Evolutionary conservation across 1,140 invertebrate species (phyloP).

Genomic region (Oryzaephilus surinamensis): DNA sequence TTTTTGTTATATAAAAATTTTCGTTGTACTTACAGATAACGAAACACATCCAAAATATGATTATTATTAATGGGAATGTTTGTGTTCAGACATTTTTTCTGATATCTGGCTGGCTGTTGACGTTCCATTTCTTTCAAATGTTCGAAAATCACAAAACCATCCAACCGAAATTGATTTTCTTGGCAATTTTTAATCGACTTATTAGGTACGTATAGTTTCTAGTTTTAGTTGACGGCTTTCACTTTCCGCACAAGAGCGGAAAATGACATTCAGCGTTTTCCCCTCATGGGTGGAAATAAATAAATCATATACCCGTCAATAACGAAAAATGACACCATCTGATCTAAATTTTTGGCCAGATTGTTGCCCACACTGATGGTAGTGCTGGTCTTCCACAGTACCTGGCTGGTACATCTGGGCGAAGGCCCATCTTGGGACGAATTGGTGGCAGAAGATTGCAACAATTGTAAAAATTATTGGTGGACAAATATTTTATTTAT

Average conservation of each 20-base stretch:
- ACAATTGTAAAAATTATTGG: slow-evolving; percentile 30
- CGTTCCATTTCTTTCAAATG: slow-evolving; percentile 18
- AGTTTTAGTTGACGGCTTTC: too few relatives aligned
- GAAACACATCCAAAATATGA: slow-evolving; percentile 15
- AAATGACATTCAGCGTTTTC: too few relatives aligned
- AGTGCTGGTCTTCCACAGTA: slow-evolving; percentile 19
- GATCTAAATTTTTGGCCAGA: too few relatives aligned
- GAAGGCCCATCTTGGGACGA: slow-evolving; percentile 26
- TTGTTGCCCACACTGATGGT: slow-evolving; percentile 20
- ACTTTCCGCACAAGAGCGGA: too few relatives aligned
- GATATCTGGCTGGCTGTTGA: slow-evolving; percentile 20
- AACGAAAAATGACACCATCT: not conserved
- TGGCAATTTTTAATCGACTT: slow-evolving; percentile 19
- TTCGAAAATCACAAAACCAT: slow-evolving; percentile 10
- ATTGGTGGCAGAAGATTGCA: slow-evolving; percentile 20
- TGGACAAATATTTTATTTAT: slow-evolving; percentile 46
- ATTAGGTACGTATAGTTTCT: slow-evolving; percentile 18
- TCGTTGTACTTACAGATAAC: slow-evolving; percentile 15
- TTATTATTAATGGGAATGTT: slow-evolving; percentile 18
- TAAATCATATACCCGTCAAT: too few relatives aligned
- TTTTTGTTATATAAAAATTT: not conserved
- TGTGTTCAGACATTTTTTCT: slow-evolving; percentile 23
- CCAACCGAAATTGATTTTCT: slow-evolving; percentile 9
- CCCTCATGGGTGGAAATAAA: too few relatives aligned
- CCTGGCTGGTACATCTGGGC: slow-evolving; percentile 19